phyloP scores from a whole-genome alignment of 2,113 vertebrate species.

The Muscicapa adusta region DNA sequence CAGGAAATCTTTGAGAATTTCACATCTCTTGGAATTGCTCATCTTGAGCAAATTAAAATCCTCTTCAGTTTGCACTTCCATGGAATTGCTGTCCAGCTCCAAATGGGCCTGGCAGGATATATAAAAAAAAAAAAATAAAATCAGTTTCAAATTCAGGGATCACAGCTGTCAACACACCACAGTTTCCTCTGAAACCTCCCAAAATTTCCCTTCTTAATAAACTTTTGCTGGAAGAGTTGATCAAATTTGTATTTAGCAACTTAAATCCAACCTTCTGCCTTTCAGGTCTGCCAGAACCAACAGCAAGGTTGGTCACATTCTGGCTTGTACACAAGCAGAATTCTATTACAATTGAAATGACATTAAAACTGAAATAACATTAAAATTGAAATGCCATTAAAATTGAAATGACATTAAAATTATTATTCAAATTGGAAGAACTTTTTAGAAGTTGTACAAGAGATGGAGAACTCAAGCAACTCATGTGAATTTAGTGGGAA shows the following conservation, averaged over 20 bases:
- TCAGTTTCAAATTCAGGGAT: not conserved
- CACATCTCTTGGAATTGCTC: conserved; percentile 77
- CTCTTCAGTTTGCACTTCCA: conserved; percentile 42
- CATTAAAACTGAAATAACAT: not conserved
- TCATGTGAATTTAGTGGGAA: not conserved
- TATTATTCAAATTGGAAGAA: not conserved
- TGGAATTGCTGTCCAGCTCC: conserved; percentile 73
- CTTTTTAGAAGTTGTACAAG: not conserved
- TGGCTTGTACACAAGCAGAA: not conserved
- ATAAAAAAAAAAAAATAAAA: not conserved
- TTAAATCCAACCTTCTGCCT: not conserved
- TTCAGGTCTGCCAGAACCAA: not conserved
- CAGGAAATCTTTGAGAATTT: conserved; percentile 85
- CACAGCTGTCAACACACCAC: not conserved
- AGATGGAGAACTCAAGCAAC: not conserved
- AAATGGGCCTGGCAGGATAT: conserved; percentile 75
- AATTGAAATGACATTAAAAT: not conserved
- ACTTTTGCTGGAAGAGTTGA: not conserved
- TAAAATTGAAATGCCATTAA: not conserved
- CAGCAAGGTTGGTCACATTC: not conserved
- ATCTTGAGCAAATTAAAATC: conserved; percentile 81
- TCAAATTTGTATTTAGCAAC: not conserved
- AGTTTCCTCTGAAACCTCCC: not conserved
- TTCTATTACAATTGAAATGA: not conserved
- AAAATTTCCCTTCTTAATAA: not conserved